Conservation (phyloP, 2,797 vertebrate species). For the Fratercula arctica region DNA sequence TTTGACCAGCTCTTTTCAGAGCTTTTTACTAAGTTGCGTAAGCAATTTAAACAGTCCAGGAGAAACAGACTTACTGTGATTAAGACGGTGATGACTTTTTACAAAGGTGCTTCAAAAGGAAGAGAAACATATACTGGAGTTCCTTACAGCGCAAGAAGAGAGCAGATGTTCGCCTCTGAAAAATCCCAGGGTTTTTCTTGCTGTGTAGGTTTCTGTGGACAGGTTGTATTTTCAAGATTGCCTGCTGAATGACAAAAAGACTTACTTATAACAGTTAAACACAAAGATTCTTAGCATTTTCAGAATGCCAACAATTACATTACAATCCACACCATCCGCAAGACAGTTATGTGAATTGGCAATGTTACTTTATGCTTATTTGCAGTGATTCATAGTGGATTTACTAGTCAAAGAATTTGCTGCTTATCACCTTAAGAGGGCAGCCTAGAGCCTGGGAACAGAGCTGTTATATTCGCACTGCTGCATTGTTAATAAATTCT, state of each 20-base stretch:
- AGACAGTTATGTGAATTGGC: neutral
- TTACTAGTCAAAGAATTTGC: neutral
- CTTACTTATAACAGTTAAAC: neutral
- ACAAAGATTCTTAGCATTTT: neutral
- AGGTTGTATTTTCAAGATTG: neutral
- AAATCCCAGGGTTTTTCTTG: neutral
- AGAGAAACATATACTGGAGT: neutral
- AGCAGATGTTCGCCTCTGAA: neutral
- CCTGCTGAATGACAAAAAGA: neutral
- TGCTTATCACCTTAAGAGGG: conserved; percentile 44
- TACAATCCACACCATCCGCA: no score
- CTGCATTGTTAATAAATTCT: neutral
- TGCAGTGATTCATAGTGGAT: neutral
- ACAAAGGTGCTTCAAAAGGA: neutral
- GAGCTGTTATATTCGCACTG: neutral
- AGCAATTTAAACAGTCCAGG: neutral
- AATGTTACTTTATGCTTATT: neutral
- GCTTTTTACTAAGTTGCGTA: neutral
- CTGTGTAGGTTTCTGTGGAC: neutral
- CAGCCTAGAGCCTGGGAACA: conserved; percentile 52
- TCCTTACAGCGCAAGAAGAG: neutral
- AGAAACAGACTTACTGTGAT: neutral
- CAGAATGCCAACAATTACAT: neutral
- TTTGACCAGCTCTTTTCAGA: neutral
- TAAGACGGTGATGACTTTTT: neutral